Evolutionary conservation across 2,797 vertebrate genomes (phyloP), one percentile per base, ranked within the genome.

Genomic region (Rhinella marina): DNA sequence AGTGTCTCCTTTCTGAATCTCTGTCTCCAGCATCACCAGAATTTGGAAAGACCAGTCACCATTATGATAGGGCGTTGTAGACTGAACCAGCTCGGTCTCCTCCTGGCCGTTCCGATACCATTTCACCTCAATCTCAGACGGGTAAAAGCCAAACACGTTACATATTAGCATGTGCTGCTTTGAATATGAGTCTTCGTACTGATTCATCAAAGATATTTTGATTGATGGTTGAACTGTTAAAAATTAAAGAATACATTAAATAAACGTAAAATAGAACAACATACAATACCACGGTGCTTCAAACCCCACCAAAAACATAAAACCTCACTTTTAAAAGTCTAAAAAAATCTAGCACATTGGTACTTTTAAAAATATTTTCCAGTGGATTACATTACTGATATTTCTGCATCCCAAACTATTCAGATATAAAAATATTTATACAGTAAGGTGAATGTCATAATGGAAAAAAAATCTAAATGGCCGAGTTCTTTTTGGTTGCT

Each of bases 21-120:
- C 89, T 29, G 87, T 61, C 87, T 93, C 90, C 87, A 92, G 85
- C 86, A 79, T 86, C 79, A 91, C 79, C 21, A 54, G 27, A 0
- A 54, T 89, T 82, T 91, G 90, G 79, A 91, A 92, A 62, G 90
- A 90, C 77, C 92, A 90, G 86, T 87, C 89, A 89, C 89, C 85
- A 0, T 92, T 89, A 27, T 89, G 82, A 4, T 90, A n/a, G 0
- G 90, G 13, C 11, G 87, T 86, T 5, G 89, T 13, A 8, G 82
- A 90, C 23, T 91, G 1, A 79, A 82, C 12, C 27, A 91, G 62
- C 0, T 56, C 79, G 4, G 29, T 84, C 52, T 92, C 62, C 12
- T 93, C 88, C 80, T 87, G 61, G 1, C 87, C 89, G 6, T 92
- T 93, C 90, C 89, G 87, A 13, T 92, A 90, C 86, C 81, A 92